Conservation (phyloP, 2,888 invertebrate genomes). For the Lomographa bimaculata region DNA sequence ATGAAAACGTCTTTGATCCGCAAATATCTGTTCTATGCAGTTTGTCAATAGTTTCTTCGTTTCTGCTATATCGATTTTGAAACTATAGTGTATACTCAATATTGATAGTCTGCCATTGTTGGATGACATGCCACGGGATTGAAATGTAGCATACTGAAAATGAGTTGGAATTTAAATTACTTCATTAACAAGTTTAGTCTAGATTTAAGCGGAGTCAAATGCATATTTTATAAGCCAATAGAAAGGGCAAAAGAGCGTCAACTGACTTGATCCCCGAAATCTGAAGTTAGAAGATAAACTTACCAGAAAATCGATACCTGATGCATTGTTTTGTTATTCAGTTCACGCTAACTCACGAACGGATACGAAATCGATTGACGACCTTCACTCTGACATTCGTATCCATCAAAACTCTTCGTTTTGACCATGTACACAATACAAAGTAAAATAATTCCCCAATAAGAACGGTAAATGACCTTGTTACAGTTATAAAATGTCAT, state of each 20-base stretch:
- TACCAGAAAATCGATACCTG: conserved; percentile 10
- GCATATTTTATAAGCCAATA: conserved; percentile 13
- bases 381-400: conserved; percentile 65
- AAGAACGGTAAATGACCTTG: conserved; percentile 72
- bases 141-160: too few relatives aligned
- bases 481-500: conserved; percentile 80
- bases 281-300: conserved; percentile 2
- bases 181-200: conserved; percentile 11
- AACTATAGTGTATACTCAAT: too few relatives aligned
- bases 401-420: conserved; percentile 56
- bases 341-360: conserved; percentile 33
- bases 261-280: conserved; percentile 10
- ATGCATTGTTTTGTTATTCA: conserved; percentile 34
- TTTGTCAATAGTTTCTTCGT: conserved; percentile 8
- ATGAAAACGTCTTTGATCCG: conserved; percentile 27
- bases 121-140: too few relatives aligned
- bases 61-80: conserved; percentile 2
- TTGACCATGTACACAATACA: conserved; percentile 48
- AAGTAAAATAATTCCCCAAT: conserved; percentile 60
- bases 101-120: too few relatives aligned
- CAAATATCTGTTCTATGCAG: conserved; percentile 17
- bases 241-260: conserved; percentile 16
- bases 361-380: conserved; percentile 44
- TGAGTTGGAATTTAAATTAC: conserved; percentile 5
- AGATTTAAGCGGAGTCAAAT: conserved; percentile 5